Evolutionary conservation across 2,888 invertebrate genomes (phyloP).

Genomic region (Nomada flava): DNA sequence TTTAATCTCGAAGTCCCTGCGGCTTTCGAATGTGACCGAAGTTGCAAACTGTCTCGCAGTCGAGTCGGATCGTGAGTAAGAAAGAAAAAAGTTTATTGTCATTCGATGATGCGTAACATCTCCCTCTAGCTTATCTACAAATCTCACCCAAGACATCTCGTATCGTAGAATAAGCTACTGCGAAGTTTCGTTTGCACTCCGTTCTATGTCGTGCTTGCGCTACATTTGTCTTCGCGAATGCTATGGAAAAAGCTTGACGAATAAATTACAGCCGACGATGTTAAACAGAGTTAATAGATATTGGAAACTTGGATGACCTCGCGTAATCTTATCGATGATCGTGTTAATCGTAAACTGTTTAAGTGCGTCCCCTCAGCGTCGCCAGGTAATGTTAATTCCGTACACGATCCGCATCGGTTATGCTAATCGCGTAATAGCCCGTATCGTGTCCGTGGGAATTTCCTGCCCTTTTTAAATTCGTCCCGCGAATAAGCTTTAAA

Average conservation of each 20-base stretch:
- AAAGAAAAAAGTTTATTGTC: not conserved
- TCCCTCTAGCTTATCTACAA: not conserved
- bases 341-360: constrained; percentile 50
- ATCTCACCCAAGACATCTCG: not conserved
- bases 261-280: not conserved
- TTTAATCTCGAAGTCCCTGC: not conserved
- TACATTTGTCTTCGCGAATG: too few species aligned
- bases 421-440: constrained; percentile 42
- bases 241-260: not conserved
- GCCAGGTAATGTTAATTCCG: constrained; percentile 47
- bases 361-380: constrained; percentile 13
- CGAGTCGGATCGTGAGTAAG: not conserved
- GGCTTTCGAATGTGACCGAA: too few species aligned
- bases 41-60: not conserved
- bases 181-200: not conserved
- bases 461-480: not conserved
- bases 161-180: not conserved
- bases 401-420: constrained; percentile 37
- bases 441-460: constrained; percentile 7
- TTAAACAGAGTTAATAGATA: constrained; percentile 37
- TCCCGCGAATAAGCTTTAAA: constrained; percentile 21
- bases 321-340: constrained; percentile 52
- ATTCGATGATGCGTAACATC: not conserved
- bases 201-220: not conserved
- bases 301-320: constrained; percentile 26